Base-by-base conservation (phyloP, 2,888 invertebrate species). In the Capitulum mitella region DNA sequence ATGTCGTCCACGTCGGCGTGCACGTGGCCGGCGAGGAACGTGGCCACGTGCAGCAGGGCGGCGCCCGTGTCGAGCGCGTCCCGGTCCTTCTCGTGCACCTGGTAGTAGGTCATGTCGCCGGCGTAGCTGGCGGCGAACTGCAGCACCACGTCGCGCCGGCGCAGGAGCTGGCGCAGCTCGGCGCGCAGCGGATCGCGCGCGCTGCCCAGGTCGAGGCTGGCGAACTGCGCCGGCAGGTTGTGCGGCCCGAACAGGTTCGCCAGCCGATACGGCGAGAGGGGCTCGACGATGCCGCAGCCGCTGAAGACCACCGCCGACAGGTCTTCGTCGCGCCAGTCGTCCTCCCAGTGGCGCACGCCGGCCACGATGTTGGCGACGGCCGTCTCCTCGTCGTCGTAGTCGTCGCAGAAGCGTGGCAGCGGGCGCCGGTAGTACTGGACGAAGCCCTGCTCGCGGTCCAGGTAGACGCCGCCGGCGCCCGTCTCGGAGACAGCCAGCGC, bases 291-390 rank as follows among this genome's bases (percentile, higher is more conserved):
- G 16, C 34, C 2, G 34, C 32, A 19, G 64, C 34, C 64, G 16
- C 16, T 34, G 64, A 64, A 64, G 16, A 64, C 32, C 34, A 34
- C 16, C 19, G 34, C 64, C 3, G 14, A 16, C 14, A 64, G 64
- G 34, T 19, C 34, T 3, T 32, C 64, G 64, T 64, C 64, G 32
- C 19, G 5, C 64, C 64, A 64, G 64, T 58, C 58, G n/a, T 58
- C 58, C 58, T 58, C 58, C 58, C 58, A 58, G 58, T 58, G 29
- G n/a, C 58, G 64, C 32, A 64, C 64, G 64, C 64, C 64, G 26
- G 64, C 64, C 34, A 34, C 34, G 0, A 64, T 12, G 64, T 64
- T 64, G 34, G 51, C 51, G 12, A 22, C 51, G 51, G 19, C 34
- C 10, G 34, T 34, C 34, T 32, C 64, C 3, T 32, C 34, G 14